These are phyloP conservation scores for Entomobrya proxima DNA, from an alignment of 2,888 invertebrate genomes.

Conservation along the genomic window DNA sequence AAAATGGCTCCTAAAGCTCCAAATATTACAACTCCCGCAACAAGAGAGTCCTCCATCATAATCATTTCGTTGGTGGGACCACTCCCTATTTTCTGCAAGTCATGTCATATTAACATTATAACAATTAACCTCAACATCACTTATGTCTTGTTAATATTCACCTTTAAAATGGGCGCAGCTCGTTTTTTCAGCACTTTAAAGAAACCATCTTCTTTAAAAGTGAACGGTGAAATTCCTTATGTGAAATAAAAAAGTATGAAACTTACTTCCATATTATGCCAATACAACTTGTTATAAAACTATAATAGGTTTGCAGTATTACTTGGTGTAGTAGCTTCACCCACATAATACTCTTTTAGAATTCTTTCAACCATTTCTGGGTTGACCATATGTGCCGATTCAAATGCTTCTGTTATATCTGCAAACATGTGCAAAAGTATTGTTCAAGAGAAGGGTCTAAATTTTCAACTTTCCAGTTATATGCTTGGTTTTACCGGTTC, in stretches of 20 bases:
- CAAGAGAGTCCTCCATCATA: constrained; percentile 72
- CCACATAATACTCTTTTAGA: constrained; percentile 83
- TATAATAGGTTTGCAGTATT: not conserved
- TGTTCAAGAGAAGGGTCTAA: too few relatives aligned
- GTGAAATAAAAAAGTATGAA: not conserved
- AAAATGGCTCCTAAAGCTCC: constrained; percentile 76
- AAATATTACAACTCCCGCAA: constrained; percentile 58
- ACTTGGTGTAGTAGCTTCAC: constrained; percentile 82
- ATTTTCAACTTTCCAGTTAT: too few relatives aligned
- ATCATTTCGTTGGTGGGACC: constrained; percentile 66
- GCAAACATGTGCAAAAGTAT: not conserved
- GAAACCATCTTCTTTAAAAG: constrained; percentile 86
- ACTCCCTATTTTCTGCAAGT: constrained; percentile 70
- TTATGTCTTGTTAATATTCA: not conserved
- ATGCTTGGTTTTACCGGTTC: constrained; percentile 76
- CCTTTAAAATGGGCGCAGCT: constrained; percentile 69
- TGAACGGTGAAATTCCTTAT: constrained; percentile 82
- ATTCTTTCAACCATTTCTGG: constrained; percentile 80
- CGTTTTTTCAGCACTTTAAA: constrained; percentile 83
- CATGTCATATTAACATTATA: not conserved
- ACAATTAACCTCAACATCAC: not conserved
- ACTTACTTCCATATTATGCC: not conserved
- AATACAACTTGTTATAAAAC: not conserved
- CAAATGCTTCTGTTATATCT: constrained; percentile 89
- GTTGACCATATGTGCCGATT: constrained; percentile 83